Evolutionary conservation across 2,888 invertebrate genomes (phyloP), one percentile per base, ranked within the genome.

Genomic region (Phortica magna): DNA sequence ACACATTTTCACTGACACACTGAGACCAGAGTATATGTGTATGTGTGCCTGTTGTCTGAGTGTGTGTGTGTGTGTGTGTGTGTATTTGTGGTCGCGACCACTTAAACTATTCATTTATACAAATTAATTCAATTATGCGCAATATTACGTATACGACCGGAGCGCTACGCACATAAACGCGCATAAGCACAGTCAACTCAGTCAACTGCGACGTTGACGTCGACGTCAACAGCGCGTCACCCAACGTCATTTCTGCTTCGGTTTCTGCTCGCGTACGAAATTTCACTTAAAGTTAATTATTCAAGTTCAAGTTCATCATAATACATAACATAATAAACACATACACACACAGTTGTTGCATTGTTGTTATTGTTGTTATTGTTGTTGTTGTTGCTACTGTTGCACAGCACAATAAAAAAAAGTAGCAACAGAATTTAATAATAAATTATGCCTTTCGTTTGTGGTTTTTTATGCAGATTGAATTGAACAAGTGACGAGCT

Each of bases 101-200:
- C 88, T 89, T 90, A 89, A 89, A 89, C 85, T 89, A 89, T 89
- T 89, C 90, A 89, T 89, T 89, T 90, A 89, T 89, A 89, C 89
- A 89, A 90, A 89, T 90, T 90, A 90, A 89, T 89, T 89, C 90
- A 90, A 89, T 90, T 88, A 89, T 88, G 88, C 89, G 89, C 88
- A 80, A 88, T 88, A 86, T 85, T 88, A 84, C 85, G 88, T 85
- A 70, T 70, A 70, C 70, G 70, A 48, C 88, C 87, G 88, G 48
- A 48, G 22, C 61, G 22, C 10, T 61, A 61, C 61, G 61, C 61
- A 61, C 61, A 61, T 61, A 7, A 61, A 61, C 61, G 61, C 31
- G 61, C 48, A 61, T 22, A 22, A 61, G 1, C 61, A 7, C 17
- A n/a, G 55, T n/a, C 14, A n/a, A 4, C 61, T 17, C 17, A n/a